Evolutionary conservation across 2,113 vertebrate species (phyloP), one percentile per base, ranked within the genome.

Genomic region (Hippocampus zosterae): DNA sequence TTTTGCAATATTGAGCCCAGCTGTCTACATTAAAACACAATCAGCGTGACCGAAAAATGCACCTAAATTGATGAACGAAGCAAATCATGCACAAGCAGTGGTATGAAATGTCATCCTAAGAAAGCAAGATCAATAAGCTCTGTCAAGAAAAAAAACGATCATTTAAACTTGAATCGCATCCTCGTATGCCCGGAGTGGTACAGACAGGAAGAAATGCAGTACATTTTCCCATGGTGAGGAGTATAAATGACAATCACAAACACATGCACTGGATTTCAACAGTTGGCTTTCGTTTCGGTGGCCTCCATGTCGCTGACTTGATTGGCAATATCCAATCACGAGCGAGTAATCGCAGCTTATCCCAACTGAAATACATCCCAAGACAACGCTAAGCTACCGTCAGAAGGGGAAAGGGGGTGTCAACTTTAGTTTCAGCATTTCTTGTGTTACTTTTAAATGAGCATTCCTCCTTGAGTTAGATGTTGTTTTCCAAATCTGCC

Each of bases 211-310:
- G 70, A 77, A 74, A 68, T 61, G 25, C 57, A 33, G 65, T 48
- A 59, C 68, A 83, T 76, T 87, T 87, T 88, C 88, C 83, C 85
- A 89, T 82, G 78, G 63, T 79, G 83, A 72, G 88, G 83, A 89
- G 80, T 87, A 88, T 90, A 88, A 82, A 88, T 84, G 81, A 85
- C 82, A 90, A 90, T 88, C 83, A 87, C 81, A 87, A 90, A 88
- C 87, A 90, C 82, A 90, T 90, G 90, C 70, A 55, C 29, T 56
- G 83, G 87, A 90, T 89, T 89, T 84, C 73, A 83, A 74, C 78
- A 81, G 81, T 78, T 78, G 73, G 76, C 83, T 89, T 76, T 78
- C 41, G 80, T 87, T 89, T 87, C 44, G 67, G 78, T 67, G 75
- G 73, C 77, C 82, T 80, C 68, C 70, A 57, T 67, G 70, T 78